Evolutionary conservation across 1,140 invertebrate genomes (phyloP), one percentile per base, ranked within the genome.

Genomic region (Ooceraea biroi): DNA sequence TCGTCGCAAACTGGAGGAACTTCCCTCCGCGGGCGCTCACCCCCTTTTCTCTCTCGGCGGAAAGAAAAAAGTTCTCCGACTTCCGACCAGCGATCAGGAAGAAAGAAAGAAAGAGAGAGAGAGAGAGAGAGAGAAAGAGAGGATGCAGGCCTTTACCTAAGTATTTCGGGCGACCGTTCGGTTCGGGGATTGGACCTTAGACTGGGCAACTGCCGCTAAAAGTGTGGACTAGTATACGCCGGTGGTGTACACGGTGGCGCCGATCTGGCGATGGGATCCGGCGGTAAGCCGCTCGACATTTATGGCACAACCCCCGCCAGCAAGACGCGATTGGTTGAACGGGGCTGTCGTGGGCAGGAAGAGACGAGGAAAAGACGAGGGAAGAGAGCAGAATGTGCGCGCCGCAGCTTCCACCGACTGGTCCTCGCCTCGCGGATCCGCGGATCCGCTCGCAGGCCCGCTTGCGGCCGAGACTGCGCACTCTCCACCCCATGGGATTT

Each of bases 141-240:
- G 44, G 50, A 69, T 71, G 50, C 55, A 71, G 36, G 30, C 46
- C 72, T 68, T 94, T 94, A 94, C 94, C 94, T 94, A 93, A 91
- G 89, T 90, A 82, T 89, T 94, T 94, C 93, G 94, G 92, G 91
- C 92, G 93, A 94, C 94, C 93, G 94, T 94, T 94, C 93, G 94
- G 93, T 93, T 94, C 94, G 94, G 91, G 86, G 91, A 90, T 94
- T 94, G 93, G 92, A 94, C 92, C 93, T 94, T 92, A 93, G 92
- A 94, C 94, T 94, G 94, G 91, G 88, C 90, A 82, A 84, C 82
- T 88, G 90, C 90, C 92, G 91, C 89, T 92, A 93, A 94, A 94
- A 94, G 85, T 92, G 89, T 91, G 87, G 90, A 92, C 90, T 94
- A 94, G 93, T 94, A 94, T 94, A 94, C 90, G 78, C 73, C 85